phyloP scores from a whole-genome alignment of 2,113 vertebrate genomes.

The Pangasianodon gigas region DNA sequence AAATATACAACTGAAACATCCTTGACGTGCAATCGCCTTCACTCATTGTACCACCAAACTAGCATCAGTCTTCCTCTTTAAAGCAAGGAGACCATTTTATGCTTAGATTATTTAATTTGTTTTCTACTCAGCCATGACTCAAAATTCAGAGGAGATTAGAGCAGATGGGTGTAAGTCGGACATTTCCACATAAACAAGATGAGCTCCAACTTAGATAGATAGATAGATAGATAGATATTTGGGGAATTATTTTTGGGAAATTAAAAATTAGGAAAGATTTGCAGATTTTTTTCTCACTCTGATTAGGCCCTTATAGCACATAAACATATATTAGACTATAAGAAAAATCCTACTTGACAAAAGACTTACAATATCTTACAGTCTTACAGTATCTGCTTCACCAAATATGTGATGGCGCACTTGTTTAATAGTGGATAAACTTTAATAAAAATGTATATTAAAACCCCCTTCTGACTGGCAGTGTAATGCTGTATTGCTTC shows the following conservation, averaged over 20 bases:
- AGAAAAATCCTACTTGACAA: not conserved
- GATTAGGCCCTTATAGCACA: not conserved
- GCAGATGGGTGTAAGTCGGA: not conserved
- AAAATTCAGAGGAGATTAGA: slow-evolving; percentile 8
- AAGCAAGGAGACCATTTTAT: slow-evolving; percentile 2
- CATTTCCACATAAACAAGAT: not conserved
- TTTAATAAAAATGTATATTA: not conserved
- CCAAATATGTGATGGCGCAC: not conserved
- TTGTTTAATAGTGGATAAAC: not conserved
- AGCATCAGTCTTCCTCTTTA: not conserved
- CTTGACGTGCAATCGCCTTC: not conserved
- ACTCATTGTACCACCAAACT: not conserved
- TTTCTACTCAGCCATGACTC: slow-evolving; percentile 21
- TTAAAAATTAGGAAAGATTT: not conserved
- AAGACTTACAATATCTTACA: not conserved
- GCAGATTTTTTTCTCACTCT: not conserved
- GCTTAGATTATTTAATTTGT: slow-evolving; percentile 14
- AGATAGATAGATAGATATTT: not conserved
- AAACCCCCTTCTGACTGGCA: not conserved
- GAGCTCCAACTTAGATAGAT: not conserved
- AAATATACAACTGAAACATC: slow-evolving; percentile 10
- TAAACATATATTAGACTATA: not conserved
- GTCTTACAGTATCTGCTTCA: not conserved
- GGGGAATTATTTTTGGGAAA: not conserved
- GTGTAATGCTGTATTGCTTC: not conserved